These are phyloP conservation scores for Mactra quadrangularis DNA, from an alignment of 1,140 invertebrate species.

Conservation along the genomic window DNA sequence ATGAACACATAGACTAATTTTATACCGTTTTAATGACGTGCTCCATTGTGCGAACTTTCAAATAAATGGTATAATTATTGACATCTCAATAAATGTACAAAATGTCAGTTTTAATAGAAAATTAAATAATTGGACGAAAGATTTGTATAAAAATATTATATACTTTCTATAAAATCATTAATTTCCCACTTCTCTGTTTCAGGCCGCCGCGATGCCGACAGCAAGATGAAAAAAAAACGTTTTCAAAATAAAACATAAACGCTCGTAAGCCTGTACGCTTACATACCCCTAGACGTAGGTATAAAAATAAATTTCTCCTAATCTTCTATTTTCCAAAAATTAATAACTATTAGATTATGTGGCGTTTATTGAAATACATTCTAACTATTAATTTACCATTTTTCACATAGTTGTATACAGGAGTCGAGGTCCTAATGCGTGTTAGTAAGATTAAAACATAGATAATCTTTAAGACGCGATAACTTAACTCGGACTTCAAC, in stretches of 20 bases:
- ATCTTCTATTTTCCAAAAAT: slow-evolving; percentile 8
- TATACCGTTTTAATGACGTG: slow-evolving; percentile 48
- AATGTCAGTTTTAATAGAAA: neutral
- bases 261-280: no score
- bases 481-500: slow-evolving; percentile 3
- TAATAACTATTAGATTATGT: slow-evolving; percentile 36
- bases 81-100: slow-evolving; percentile 30
- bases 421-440: slow-evolving; percentile 2
- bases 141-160: slow-evolving; percentile 4
- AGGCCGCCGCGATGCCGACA: slow-evolving; percentile 36
- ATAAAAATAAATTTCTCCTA: no score
- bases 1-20: slow-evolving; percentile 50
- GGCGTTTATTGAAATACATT: slow-evolving; percentile 51
- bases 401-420: neutral
- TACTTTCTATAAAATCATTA: neutral
- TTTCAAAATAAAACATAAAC: no score
- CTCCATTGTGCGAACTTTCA: slow-evolving; percentile 34
- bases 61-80: slow-evolving; percentile 32
- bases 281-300: no score
- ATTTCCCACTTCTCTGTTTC: slow-evolving; percentile 21
- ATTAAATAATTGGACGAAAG: neutral
- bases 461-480: slow-evolving; percentile 30
- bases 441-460: slow-evolving; percentile 29
- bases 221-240: neutral
- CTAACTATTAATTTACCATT: neutral